Evolutionary conservation across 2,888 invertebrate genomes (phyloP), one percentile per base, ranked within the genome.

Genomic region (Eupithecia vulgata): DNA sequence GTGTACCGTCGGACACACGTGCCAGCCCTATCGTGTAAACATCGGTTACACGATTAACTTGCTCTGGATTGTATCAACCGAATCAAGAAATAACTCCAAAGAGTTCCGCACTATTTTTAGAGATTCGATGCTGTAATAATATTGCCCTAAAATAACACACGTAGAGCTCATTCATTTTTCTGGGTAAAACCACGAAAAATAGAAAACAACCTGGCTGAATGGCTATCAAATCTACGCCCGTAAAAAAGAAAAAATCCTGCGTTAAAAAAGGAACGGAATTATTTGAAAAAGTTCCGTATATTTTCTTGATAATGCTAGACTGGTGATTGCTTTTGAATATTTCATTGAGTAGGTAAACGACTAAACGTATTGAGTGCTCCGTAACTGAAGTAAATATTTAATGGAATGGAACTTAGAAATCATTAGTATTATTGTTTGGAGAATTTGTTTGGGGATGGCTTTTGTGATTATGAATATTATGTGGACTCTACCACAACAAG

Each of bases 301-400:
- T 84, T 88, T 86, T 85, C 73, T 74, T 74, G 48, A 68, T 74
- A 71, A 71, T 69, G 86, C 84, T 85, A 82, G 83, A 83, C 82
- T 84, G 84, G 81, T 87, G 87, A 86, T 85, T 88, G 86, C 85
- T 86, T 84, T 84, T 88, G 86, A 88, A 89, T 87, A 87, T 88
- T 88, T 87, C 82, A 88, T 85, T 67, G 70, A 71, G 72, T 72
- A n/a, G n/a, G n/a, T n/a, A 76, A 69, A 73, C 80, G 81, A 78
- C 82, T 83, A 83, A 83, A 85, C 81, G 81, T 83, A 86, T 84
- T 87, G 83, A 76, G 87, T 86, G 87, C 84, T 78, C 81, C 84
- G 83, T 83, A 85, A 83, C 80, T 78, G 78, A 76, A 80, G 80
- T 84, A 81, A 85, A 84, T 85, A 83, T 83, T 83, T 82, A 79